phyloP scores from a whole-genome alignment of 2,888 invertebrate species.

The Hylaea fasciaria region DNA sequence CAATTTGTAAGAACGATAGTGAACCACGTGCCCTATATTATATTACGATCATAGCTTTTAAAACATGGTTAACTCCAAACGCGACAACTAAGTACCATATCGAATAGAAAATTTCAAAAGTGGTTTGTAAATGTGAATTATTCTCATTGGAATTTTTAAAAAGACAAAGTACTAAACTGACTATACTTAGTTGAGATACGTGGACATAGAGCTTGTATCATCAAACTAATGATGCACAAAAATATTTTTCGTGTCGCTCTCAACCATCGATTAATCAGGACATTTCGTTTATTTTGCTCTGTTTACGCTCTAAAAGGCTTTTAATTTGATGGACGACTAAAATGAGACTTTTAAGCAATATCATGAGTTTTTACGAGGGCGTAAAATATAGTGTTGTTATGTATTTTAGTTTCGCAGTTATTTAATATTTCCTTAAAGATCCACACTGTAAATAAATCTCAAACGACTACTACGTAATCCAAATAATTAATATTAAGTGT shows the following conservation, averaged over 20 bases:
- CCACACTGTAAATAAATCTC: too few relatives aligned
- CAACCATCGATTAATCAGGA: conserved; percentile 79
- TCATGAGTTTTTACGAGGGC: too few relatives aligned
- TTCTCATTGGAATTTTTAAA: not conserved
- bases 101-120: conserved; percentile 6
- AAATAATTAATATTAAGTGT: too few relatives aligned
- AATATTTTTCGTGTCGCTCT: conserved; percentile 80
- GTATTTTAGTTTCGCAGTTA: too few relatives aligned
- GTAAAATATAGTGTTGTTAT: too few relatives aligned
- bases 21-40: conserved; percentile 44
- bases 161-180: conserved; percentile 11
- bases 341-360: not conserved
- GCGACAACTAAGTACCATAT: conserved; percentile 3
- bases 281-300: conserved; percentile 58
- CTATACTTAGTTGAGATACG: conserved; percentile 9
- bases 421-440: too few relatives aligned
- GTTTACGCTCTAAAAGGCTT: conserved; percentile 65
- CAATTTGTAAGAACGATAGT: conserved; percentile 45
- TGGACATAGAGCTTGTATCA: conserved; percentile 40
- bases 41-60: conserved; percentile 46
- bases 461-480: too few relatives aligned
- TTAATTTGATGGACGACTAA: conserved; percentile 18
- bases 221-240: conserved; percentile 79
- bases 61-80: conserved; percentile 1
- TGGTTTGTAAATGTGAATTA: not conserved